A percentile compares a stretch with the other conserved stretches of the same genome.
Evolutionary conservation across 2,888 invertebrate genomes (phyloP).

Genomic region (Adineta ricciae): DNA sequence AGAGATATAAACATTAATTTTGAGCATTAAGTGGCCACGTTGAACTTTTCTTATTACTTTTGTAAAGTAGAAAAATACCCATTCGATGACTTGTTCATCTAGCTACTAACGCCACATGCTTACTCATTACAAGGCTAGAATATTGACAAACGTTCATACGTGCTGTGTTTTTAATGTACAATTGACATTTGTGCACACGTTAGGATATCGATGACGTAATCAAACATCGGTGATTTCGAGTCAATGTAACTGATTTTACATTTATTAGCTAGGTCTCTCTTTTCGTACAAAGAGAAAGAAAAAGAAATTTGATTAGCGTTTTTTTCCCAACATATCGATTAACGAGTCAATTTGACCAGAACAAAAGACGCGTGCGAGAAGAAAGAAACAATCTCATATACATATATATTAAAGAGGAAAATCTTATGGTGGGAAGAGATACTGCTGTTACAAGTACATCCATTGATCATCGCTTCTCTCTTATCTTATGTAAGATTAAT

Average conservation of each 20-base stretch:
- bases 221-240: not conserved
- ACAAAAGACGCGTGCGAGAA: not conserved
- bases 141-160: conserved; percentile 5
- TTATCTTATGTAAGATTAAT: not conserved
- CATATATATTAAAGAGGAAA: not conserved
- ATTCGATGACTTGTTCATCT: not conserved
- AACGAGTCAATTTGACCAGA: conserved; percentile 5
- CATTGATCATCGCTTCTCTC: not conserved
- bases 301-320: not conserved
- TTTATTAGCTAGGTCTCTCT: no score
- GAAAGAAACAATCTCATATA: conserved; percentile 2
- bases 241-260: not conserved
- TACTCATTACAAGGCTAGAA: not conserved
- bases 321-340: conserved; percentile 15
- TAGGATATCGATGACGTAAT: not conserved
- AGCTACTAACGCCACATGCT: not conserved
- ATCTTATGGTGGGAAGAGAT: conserved; percentile 5
- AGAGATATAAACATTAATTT: not conserved
- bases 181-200: not conserved
- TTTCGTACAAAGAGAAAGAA: not conserved
- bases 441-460: conserved; percentile 3
- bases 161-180: not conserved
- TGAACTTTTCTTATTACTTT: not conserved
- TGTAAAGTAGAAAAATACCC: not conserved
- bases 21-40: not conserved